These are phyloP conservation scores for Hassar affinis DNA, from an alignment of 2,113 vertebrate genomes.

Conservation along the genomic window DNA sequence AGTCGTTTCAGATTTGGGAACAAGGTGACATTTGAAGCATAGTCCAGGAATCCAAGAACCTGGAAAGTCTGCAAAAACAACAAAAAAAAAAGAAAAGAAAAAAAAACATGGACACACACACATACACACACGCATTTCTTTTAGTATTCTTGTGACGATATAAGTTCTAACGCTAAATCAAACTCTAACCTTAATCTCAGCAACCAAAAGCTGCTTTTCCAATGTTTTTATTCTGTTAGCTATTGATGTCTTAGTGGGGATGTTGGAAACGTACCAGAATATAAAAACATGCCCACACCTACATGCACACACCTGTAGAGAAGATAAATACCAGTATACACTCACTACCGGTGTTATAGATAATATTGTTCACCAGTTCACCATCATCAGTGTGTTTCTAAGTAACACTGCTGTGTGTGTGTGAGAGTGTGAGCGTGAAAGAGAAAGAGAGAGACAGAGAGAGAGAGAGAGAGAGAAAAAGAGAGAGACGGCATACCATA, in stretches of 20 bases:
- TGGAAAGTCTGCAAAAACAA: not conserved
- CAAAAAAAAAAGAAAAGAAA: too few species aligned
- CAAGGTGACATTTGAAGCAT: not conserved
- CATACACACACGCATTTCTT: too few species aligned
- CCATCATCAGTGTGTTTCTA: not conserved
- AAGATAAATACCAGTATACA: not conserved
- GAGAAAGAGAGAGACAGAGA: not conserved
- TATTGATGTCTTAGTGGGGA: not conserved
- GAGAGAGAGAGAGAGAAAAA: not conserved
- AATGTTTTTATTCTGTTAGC: not conserved
- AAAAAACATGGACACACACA: too few species aligned
- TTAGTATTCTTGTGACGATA: too few species aligned
- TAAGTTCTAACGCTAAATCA: too few species aligned
- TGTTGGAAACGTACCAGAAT: not conserved
- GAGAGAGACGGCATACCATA: slow-evolving; percentile 1
- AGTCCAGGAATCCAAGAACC: not conserved
- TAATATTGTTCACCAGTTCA: not conserved
- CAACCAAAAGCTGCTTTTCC: not conserved
- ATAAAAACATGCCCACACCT: not conserved
- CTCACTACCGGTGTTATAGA: not conserved
- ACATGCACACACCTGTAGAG: not conserved
- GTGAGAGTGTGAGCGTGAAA: slow-evolving; percentile 5
- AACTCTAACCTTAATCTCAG: not conserved
- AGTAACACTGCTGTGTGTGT: slow-evolving; percentile 1
- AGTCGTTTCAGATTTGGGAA: not conserved